Percentiles rank a stretch among this genome's conserved stretches.
Conservation (phyloP, 2,797 vertebrate genomes). For the Brachyalestes nurse region DNA sequence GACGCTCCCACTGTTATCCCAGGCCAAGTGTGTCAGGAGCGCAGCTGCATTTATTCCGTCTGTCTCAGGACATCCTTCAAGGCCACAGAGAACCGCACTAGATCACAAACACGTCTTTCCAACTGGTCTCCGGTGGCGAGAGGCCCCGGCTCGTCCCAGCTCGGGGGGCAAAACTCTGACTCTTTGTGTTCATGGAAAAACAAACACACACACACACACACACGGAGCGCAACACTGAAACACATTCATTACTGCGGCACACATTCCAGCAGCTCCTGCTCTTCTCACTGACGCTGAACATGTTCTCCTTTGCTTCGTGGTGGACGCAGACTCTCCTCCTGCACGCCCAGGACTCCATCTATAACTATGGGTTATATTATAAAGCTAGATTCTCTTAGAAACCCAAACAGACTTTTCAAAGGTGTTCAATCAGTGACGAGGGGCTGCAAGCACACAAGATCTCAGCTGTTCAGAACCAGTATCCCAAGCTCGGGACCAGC, state of each 20-base stretch:
- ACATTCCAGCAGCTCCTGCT: not conserved
- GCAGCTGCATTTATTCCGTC: constrained; percentile 43
- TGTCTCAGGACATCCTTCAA: constrained; percentile 27
- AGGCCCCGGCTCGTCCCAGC: not conserved
- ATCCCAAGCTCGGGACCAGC: too few relatives aligned
- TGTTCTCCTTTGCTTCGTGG: not conserved
- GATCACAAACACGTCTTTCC: constrained; percentile 3
- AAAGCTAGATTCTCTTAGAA: too few relatives aligned
- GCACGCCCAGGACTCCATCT: too few relatives aligned
- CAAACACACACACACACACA: too few relatives aligned
- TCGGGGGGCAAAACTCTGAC: constrained; percentile 4
- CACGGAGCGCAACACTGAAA: not conserved
- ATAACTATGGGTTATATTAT: too few relatives aligned
- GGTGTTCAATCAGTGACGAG: too few relatives aligned
- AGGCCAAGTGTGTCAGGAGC: constrained; percentile 51
- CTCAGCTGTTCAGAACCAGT: too few relatives aligned
- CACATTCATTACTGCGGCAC: constrained; percentile 1
- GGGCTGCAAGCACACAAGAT: too few relatives aligned
- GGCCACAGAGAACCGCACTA: constrained; percentile 6
- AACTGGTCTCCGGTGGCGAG: not conserved
- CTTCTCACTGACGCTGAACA: not conserved
- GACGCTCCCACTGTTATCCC: not conserved
- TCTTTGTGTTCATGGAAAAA: constrained; percentile 22
- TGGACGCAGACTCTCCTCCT: too few relatives aligned
- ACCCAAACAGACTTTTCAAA: too few relatives aligned